These are phyloP conservation scores for Neocloeon triangulifer DNA, from an alignment of 1,140 invertebrate genomes.

Conservation along the genomic window DNA sequence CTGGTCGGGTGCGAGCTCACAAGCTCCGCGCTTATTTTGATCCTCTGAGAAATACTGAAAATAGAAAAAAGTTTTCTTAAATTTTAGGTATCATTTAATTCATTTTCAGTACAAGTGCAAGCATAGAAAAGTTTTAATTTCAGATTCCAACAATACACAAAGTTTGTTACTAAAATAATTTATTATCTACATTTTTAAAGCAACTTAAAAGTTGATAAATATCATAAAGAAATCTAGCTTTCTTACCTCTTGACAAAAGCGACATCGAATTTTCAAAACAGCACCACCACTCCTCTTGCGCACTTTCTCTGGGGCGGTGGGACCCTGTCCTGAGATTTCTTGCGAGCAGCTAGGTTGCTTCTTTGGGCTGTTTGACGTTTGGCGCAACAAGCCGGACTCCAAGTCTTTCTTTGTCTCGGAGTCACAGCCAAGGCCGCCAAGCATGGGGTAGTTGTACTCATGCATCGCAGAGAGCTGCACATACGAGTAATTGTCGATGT, in stretches of 20 bases:
- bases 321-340: slow-evolving; percentile 15
- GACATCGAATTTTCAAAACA: slow-evolving; percentile 19
- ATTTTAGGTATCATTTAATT: too few relatives aligned
- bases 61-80: too few relatives aligned
- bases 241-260: slow-evolving; percentile 49
- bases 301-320: slow-evolving; percentile 21
- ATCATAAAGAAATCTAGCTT: too few relatives aligned
- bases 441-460: slow-evolving; percentile 62
- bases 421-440: too few relatives aligned
- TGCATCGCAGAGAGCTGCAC: slow-evolving; percentile 63
- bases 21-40: slow-evolving; percentile 57
- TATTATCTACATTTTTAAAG: too few relatives aligned
- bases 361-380: slow-evolving; percentile 32
- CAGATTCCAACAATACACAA: too few relatives aligned
- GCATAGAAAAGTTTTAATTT: too few relatives aligned
- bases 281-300: slow-evolving; percentile 14
- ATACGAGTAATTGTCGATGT: slow-evolving; percentile 49
- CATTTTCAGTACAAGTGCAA: too few relatives aligned
- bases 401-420: too few relatives aligned
- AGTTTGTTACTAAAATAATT: too few relatives aligned
- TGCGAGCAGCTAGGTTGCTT: slow-evolving; percentile 22
- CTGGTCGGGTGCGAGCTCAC: slow-evolving; percentile 72
- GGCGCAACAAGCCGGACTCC: slow-evolving; percentile 20
- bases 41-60: slow-evolving; percentile 56
- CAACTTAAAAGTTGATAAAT: too few relatives aligned